A percentile compares a stretch with the other conserved stretches of the same genome.
phyloP scores from a whole-genome alignment of 1,140 invertebrate species.

The Grapholita molesta region DNA sequence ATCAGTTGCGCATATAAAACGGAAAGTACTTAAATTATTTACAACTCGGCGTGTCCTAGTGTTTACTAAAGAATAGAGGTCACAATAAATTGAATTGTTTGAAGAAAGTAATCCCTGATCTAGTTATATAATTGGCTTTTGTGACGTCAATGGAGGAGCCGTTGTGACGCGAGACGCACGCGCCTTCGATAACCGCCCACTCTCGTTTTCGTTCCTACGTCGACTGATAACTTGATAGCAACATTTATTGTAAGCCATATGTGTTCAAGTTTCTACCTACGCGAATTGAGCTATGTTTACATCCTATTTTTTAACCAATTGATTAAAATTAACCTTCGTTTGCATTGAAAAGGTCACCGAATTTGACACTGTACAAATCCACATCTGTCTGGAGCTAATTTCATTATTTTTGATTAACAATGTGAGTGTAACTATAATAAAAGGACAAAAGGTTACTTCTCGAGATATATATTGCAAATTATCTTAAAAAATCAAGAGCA shows the following conservation, averaged over 20 bases:
- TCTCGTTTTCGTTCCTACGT: slow-evolving; percentile 47
- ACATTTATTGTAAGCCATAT: slow-evolving; percentile 3
- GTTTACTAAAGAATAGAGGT: background rate
- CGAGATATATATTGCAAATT: too few species aligned
- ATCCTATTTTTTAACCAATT: background rate
- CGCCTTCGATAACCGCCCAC: slow-evolving; percentile 36
- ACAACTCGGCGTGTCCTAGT: background rate
- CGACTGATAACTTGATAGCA: slow-evolving; percentile 41
- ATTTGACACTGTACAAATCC: too few species aligned
- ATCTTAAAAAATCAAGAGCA: background rate
- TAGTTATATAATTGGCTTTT: slow-evolving; percentile 15
- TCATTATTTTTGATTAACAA: too few species aligned
- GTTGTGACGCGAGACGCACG: slow-evolving; percentile 30
- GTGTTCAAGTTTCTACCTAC: background rate
- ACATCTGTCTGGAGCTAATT: too few species aligned
- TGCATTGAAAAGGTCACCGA: too few species aligned
- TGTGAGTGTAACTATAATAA: too few species aligned
- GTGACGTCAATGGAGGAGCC: slow-evolving; percentile 17
- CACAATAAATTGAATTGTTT: slow-evolving; percentile 2
- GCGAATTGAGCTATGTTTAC: background rate
- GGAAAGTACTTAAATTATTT: background rate
- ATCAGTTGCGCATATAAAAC: background rate
- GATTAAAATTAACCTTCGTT: background rate
- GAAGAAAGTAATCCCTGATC: slow-evolving; percentile 12
- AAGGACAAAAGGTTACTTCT: too few species aligned